Evolutionary conservation across 2,113 vertebrate genomes (phyloP).

Genomic region (Onychostruthus taczanowskii): DNA sequence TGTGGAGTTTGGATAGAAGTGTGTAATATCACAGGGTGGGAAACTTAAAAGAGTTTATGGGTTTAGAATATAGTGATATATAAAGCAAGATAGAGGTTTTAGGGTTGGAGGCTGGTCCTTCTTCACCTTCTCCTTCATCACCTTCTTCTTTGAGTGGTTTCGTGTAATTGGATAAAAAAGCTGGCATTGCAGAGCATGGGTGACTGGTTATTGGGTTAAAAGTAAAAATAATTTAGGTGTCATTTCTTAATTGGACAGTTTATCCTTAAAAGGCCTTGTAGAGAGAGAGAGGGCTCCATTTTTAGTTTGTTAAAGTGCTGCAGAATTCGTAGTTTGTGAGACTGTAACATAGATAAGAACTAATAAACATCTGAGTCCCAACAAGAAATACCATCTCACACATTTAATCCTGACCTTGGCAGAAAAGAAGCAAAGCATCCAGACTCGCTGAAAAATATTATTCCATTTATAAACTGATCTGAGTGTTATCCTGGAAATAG

Average conservation of each 20-base stretch:
- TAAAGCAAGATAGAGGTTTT: neutral
- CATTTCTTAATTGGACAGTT: neutral
- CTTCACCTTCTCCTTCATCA: no score
- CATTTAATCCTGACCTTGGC: neutral
- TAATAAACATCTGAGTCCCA: neutral
- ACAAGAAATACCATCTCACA: neutral
- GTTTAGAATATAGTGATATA: neutral
- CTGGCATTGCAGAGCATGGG: fast-evolving
- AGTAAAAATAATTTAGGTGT: neutral
- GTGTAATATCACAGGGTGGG: neutral
- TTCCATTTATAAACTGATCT: fast-evolving
- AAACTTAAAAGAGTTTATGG: neutral
- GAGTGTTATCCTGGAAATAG: neutral
- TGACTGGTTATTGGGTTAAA: neutral
- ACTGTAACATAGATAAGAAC: neutral
- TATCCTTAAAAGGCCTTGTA: neutral
- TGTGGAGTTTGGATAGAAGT: neutral
- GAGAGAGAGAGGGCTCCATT: neutral
- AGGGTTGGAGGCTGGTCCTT: neutral
- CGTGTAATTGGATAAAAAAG: neutral
- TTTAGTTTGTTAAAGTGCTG: neutral
- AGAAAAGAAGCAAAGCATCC: neutral
- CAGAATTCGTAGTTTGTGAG: neutral
- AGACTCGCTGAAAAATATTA: fast-evolving
- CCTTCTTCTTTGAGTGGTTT: neutral